Evolutionary conservation across 2,113 vertebrate genomes (phyloP), one percentile per base, ranked within the genome.

Genomic region (Chiloscyllium plagiosum): DNA sequence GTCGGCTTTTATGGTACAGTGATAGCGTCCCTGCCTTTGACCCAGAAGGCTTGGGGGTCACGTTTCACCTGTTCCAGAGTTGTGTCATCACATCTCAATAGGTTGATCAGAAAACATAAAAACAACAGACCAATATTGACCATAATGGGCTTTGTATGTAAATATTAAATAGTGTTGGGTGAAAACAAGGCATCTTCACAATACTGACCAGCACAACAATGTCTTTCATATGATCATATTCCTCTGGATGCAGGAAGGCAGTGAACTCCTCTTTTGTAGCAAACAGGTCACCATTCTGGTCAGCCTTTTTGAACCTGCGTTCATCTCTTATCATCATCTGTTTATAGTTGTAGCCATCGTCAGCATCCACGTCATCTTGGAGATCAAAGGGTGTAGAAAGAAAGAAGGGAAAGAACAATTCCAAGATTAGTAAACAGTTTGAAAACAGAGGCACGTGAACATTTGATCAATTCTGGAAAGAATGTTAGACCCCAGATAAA

Each of bases 171-270:
- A 33, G 22, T 26, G 24, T 3, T 33, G 26, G 52, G 13, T 19
- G 29, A 65, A 61, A 90, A 90, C 52, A 61, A n/a, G 29, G 52
- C 52, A 61, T 19, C 10, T 26, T 52, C 6, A 37, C 69, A 29
- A 47, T 37, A 83, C 92, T 92, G 96, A 99, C 99, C 98, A 98
- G 97, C 33, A 99, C 98, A 0, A 99, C 98, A 0, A 99, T 98
- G 26, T 98, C 98, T 95, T 98, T 99, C 99, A 99, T 99, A 97
- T 99, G 98, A 3, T 98, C 98, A 0, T 98, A 98, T n/a, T 99
- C 98, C 61, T 99, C 99, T 0, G 99, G 99, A 96, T 99, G 98
- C 87, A 99, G 97, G 56, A 99, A 99, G 65, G 99, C 98, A 0
- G 98, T 98, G 96, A 99, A 99, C 96, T 99, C 98, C 0, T 98